A percentile compares a stretch with the other conserved stretches of the same genome.
Conservation (phyloP, 2,797 vertebrate species). For the Yasuhikotakia modesta region DNA sequence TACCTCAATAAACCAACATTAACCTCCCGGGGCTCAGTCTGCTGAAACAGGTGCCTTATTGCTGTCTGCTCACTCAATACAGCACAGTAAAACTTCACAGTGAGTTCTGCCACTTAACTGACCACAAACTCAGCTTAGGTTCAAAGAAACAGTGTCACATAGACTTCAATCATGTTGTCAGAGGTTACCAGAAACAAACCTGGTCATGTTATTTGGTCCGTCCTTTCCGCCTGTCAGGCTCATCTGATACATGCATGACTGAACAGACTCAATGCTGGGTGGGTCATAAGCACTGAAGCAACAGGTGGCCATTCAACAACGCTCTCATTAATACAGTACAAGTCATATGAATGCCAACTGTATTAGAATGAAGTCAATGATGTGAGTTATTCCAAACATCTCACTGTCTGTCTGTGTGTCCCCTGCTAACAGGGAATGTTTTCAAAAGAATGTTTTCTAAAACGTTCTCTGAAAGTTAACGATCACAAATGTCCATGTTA, state of each 20-base stretch:
- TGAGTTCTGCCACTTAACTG: constrained; percentile 11
- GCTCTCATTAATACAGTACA: constrained; percentile 40
- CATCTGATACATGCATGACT: constrained; percentile 63
- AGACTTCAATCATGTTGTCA: constrained; percentile 29
- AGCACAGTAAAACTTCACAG: constrained; percentile 28
- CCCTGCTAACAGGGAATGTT: too few relatives aligned
- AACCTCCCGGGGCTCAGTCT: constrained; percentile 49
- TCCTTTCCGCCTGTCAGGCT: constrained; percentile 50
- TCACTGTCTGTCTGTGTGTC: neutral
- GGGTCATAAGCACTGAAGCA: constrained; percentile 75
- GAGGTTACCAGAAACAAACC: constrained; percentile 58
- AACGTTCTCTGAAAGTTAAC: too few relatives aligned
- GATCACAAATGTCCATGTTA: too few relatives aligned
- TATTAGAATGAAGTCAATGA: constrained; percentile 25
- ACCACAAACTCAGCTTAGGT: constrained; percentile 17
- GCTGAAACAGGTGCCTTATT: constrained; percentile 50
- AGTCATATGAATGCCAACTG: constrained; percentile 19
- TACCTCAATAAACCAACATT: constrained; percentile 50
- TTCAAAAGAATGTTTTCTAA: too few relatives aligned
- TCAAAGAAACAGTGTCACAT: constrained; percentile 9
- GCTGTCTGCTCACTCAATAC: constrained; percentile 43
- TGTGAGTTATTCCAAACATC: constrained; percentile 20
- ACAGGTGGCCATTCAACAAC: constrained; percentile 74
- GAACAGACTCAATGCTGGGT: constrained; percentile 58
- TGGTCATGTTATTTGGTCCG: constrained; percentile 36